Evolutionary conservation across 2,113 vertebrate species (phyloP), one percentile per base, ranked within the genome.

Genomic region (Pteruthius melanotis): DNA sequence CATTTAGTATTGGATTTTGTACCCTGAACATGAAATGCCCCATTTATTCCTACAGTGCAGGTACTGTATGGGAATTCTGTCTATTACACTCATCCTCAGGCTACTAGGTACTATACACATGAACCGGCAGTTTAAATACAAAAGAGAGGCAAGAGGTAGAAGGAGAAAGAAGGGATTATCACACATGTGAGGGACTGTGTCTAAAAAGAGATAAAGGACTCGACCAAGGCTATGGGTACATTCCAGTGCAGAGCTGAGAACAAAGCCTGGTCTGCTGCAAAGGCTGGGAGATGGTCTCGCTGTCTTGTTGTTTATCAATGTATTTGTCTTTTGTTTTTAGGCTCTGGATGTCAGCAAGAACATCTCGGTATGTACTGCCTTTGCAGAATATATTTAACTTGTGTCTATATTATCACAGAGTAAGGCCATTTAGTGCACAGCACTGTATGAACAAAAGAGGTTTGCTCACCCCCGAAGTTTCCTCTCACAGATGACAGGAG

Each of bases 301-400:
- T 59, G 45, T 33, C 61, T 44, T 17, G 6, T 33, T 94, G 59
- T 44, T 94, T 84, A 90, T 47, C 24, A 60, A 0, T 11, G 10
- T 76, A 26, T 90, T 93, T 92, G 30, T 7, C 24, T 87, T 82
- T 90, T 72, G 37, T 42, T 94, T 94, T 54, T 69, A 94, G 95
- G 72, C 74, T 79, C 63, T 86, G 90, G 97, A 95, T 0, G 0
- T 82, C 76, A 93, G 80, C 90, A 96, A 89, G 89, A 95, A 75
- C 57, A 69, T 57, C 54, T 93, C 20, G 52, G 97, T 96, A 97
- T 4, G 96, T 96, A 94, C 54, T 70, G 50, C 30, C 35, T 85
- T 79, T 72, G 23, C 35, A 85, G 24, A 87, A 76, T 79, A 7
- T 42, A 53, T 87, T 76, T 79, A 39, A 61, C 20, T 83, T 60